Conservation (phyloP, 2,888 invertebrate species). For the Tipula helvola region DNA sequence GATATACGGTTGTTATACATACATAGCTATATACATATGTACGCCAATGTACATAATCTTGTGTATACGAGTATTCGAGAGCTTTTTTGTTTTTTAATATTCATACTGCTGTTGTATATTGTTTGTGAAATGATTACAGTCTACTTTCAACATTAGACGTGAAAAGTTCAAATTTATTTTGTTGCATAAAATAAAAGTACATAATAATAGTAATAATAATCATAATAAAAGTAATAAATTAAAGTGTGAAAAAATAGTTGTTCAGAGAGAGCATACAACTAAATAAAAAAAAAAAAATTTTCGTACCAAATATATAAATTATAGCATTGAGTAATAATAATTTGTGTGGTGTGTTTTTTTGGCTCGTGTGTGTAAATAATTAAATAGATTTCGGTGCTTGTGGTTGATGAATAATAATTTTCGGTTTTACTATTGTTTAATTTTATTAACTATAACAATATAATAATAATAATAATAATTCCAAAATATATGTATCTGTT, state of each 20-base stretch:
- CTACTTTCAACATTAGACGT: slow-evolving; percentile 8
- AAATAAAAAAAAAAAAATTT: neutral
- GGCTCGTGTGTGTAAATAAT: neutral
- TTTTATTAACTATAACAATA: slow-evolving; percentile 4
- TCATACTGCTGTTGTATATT: neutral
- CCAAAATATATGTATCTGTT: neutral
- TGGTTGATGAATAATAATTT: neutral
- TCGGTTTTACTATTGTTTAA: neutral
- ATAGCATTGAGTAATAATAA: neutral
- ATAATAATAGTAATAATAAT: neutral
- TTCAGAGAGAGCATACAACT: neutral
- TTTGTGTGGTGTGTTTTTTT: neutral
- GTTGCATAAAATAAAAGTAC: neutral
- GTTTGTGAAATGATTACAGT: slow-evolving; percentile 7
- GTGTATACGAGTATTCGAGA: neutral
- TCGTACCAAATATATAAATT: neutral
- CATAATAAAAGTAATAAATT: neutral
- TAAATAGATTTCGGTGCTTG: neutral
- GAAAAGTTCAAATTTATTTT: slow-evolving; percentile 7
- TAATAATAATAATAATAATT: neutral
- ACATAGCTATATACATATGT: neutral
- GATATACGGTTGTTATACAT: neutral
- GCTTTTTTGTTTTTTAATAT: neutral
- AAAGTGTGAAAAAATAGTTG: neutral
- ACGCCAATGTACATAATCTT: neutral